Evolutionary conservation across 2,113 vertebrate genomes (phyloP), one percentile per base, ranked within the genome.

Genomic region (Chascanopsetta lugubris): DNA sequence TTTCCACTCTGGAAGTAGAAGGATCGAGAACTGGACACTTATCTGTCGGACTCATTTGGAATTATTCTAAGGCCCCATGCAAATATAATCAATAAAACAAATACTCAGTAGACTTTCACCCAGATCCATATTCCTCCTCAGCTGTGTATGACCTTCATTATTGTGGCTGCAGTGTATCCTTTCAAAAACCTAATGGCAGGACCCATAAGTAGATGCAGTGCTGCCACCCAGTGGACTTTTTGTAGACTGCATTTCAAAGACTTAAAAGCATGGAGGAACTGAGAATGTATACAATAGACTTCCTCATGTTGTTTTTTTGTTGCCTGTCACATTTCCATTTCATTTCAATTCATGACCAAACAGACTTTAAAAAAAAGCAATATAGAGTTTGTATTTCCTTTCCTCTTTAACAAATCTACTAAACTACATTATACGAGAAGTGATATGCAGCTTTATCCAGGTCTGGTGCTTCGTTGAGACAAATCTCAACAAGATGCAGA

Each of bases 341-440:
- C 40, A 47, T 46, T 63, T 48, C 29, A 26, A 68, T 18, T 69
- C 57, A 58, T 54, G 8, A 58, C 24, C 24, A 65, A 72, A 46
- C 32, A 59, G 24, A 71, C 64, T 72, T 65, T n/a, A n/a, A n/a
- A n/a, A n/a, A 50, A 79, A 72, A 79, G 77, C 82, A 85, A 83
- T 77, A 79, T 30, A 70, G 27, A 40, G 61, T 32, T 40, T 54
- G 67, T 50, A 38, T 15, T 46, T 72, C 45, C 42, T 63, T 53
- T 50, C 53, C 60, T 36, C 50, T 55, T 46, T 48, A 55, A 43
- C 49, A 48, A 64, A 66, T 53, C 17, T 38, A 38, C 18, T 63
- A 55, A 76, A 61, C 65, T 30, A 71, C 61, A 67, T 70, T 51
- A n/a, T 10, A 62, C 66, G 36, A 77, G 4, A 62, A 59, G 13